Conservation (phyloP, 2,113 vertebrate species). For the Indri indri region DNA sequence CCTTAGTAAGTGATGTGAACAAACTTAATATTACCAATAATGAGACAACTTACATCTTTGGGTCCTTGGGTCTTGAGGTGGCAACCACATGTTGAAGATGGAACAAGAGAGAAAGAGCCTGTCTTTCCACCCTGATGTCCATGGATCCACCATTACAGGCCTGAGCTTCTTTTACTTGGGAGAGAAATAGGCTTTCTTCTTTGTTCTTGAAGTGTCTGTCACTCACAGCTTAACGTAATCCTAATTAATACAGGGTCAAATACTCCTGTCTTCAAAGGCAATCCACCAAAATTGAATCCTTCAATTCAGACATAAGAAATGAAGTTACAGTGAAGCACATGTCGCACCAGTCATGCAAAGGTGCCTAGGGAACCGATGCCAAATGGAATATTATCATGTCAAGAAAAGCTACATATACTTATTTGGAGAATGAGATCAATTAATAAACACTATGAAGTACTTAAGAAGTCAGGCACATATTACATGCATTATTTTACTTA, state of each 20-base stretch:
- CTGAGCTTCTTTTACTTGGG: background rate
- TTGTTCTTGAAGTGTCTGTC: background rate
- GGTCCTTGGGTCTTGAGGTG: background rate
- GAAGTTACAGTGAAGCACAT: background rate
- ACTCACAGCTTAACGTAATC: background rate
- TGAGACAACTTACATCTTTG: background rate
- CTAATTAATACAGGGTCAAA: background rate
- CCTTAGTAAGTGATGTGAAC: background rate
- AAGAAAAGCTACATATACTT: background rate
- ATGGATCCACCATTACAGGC: background rate
- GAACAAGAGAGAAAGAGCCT: background rate
- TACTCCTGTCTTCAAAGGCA: background rate
- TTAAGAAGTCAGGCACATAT: background rate
- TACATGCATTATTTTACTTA: background rate
- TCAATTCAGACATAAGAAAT: constrained; percentile 12
- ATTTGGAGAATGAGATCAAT: background rate
- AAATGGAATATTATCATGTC: background rate
- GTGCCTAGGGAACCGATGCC: background rate
- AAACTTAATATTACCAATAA: background rate
- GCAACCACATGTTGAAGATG: background rate
- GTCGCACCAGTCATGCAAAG: background rate
- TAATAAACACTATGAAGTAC: background rate
- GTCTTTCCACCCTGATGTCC: background rate
- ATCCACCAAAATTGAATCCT: background rate
- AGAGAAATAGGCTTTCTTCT: background rate